A percentile compares a stretch with the other conserved stretches of the same genome.
These are phyloP conservation scores for Hippocampus mohnikei DNA, from an alignment of 2,113 vertebrate genomes.

Conservation along the genomic window DNA sequence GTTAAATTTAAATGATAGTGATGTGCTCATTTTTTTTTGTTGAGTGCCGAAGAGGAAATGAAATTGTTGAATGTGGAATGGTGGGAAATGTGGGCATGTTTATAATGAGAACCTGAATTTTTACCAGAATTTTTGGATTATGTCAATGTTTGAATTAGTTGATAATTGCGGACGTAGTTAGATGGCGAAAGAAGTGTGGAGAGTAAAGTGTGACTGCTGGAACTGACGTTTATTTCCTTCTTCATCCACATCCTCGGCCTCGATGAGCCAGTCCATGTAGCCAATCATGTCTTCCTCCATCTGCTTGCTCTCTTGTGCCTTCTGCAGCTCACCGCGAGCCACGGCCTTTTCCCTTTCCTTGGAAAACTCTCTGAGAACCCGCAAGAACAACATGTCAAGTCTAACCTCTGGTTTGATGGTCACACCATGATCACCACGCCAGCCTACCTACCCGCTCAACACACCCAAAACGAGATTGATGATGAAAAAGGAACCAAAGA, in stretches of 20 bases:
- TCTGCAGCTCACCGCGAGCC: slow-evolving; percentile 89
- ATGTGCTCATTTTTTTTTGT: no score
- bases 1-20: no score
- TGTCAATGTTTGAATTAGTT: not conserved
- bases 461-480: slow-evolving; percentile 94
- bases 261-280: slow-evolving; percentile 92
- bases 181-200: not conserved
- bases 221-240: slow-evolving; percentile 74
- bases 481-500: slow-evolving; percentile 93
- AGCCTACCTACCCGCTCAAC: slow-evolving; percentile 82
- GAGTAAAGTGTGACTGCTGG: not conserved
- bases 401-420: not conserved
- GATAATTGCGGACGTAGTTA: not conserved
- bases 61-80: no score
- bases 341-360: slow-evolving; percentile 94
- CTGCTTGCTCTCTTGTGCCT: slow-evolving; percentile 88
- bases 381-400: not conserved
- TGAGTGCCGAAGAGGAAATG: no score
- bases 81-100: no score
- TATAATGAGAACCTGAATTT: no score
- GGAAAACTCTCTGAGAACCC: slow-evolving; percentile 82
- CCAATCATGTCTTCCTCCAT: slow-evolving; percentile 86
- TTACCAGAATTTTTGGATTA: no score
- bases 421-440: no score
- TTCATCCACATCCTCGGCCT: slow-evolving; percentile 83